phyloP scores from a whole-genome alignment of 2,797 vertebrate species.

The Ceyx erithaca region DNA sequence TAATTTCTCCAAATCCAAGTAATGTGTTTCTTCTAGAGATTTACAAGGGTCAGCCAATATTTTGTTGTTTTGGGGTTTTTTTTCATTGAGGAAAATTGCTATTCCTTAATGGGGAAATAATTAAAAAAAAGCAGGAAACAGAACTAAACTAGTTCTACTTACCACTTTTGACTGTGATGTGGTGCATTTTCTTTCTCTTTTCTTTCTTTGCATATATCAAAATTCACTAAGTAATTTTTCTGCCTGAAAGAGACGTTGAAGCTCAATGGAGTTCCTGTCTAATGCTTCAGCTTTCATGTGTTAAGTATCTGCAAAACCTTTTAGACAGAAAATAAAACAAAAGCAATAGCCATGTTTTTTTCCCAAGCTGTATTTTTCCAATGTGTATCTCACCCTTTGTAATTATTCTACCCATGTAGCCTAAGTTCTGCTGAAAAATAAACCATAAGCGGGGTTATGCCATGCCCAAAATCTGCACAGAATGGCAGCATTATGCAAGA shows the following conservation, averaged over 20 bases:
- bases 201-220: not conserved
- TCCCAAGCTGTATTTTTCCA: not conserved
- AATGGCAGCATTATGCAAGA: not conserved
- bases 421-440: not conserved
- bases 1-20: not conserved
- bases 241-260: not conserved
- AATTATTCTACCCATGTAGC: not conserved
- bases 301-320: conserved; percentile 27
- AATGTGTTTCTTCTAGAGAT: not conserved
- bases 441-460: not conserved
- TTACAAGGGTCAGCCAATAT: not conserved
- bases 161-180: not conserved
- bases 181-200: not conserved
- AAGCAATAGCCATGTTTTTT: not conserved
- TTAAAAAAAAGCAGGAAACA: not conserved
- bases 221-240: not conserved
- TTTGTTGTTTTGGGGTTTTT: not conserved
- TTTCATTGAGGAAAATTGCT: not conserved
- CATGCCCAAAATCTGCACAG: not conserved
- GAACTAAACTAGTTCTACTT: not conserved
- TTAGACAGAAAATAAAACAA: conserved; percentile 35
- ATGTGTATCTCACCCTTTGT: not conserved
- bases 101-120: not conserved
- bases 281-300: conserved; percentile 24
- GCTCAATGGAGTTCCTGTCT: not conserved